Percentiles rank a stretch among this genome's conserved stretches.
These are phyloP conservation scores for Rana temporaria DNA, from an alignment of 2,113 vertebrate species.

Conservation along the genomic window DNA sequence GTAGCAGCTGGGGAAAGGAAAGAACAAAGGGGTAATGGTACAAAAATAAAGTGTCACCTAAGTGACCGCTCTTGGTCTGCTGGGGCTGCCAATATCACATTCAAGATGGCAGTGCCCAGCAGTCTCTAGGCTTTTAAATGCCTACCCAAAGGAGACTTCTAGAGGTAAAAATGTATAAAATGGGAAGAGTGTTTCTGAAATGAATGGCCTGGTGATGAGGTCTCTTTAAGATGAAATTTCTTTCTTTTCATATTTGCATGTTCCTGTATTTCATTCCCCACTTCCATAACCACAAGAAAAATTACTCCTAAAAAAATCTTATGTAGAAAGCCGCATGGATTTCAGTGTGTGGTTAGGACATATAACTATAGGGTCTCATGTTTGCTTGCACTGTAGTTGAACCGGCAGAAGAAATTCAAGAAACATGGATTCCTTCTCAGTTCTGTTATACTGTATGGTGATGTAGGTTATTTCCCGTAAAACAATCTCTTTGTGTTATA, in stretches of 20 bases:
- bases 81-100: no score
- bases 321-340: constrained; percentile 24
- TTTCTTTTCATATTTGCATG: not conserved
- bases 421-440: not conserved
- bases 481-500: constrained; percentile 17
- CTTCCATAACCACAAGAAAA: constrained; percentile 39
- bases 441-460: not conserved
- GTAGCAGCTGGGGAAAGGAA: no score
- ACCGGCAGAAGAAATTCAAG: not conserved
- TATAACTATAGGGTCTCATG: constrained; percentile 35
- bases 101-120: no score
- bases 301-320: no score
- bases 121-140: no score
- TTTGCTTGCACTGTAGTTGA: constrained; percentile 48
- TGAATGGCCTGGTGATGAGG: not conserved
- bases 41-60: no score
- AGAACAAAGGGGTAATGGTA: no score
- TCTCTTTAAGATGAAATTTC: constrained; percentile 19
- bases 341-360: constrained; percentile 27
- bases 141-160: no score
- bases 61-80: no score
- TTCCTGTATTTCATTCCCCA: constrained; percentile 12
- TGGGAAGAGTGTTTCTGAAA: no score
- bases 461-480: constrained; percentile 8
- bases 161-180: no score